Conservation (phyloP, 2,113 vertebrate genomes). For the Vulpes lagopus region DNA sequence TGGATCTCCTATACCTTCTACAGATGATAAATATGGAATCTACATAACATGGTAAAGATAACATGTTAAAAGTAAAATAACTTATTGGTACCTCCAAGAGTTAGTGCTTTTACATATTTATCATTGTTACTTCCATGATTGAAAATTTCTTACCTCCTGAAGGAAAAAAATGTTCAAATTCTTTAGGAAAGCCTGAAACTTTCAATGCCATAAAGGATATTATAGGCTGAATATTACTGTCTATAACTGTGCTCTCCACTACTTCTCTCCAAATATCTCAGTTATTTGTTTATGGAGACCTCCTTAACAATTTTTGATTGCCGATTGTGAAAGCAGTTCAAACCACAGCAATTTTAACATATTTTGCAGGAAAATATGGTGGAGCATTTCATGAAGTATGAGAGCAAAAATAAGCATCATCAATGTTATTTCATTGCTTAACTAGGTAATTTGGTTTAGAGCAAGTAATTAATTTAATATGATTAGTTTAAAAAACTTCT, state of each 20-base stretch:
- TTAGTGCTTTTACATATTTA: background rate
- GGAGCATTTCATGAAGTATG: background rate
- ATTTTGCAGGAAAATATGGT: background rate
- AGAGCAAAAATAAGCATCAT: background rate
- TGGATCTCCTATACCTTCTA: background rate
- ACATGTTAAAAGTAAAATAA: background rate
- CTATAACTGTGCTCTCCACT: background rate
- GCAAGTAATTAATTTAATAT: background rate
- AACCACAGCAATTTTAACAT: background rate
- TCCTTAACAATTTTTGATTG: background rate
- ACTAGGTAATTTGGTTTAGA: background rate
- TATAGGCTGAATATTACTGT: background rate
- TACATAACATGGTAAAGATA: background rate
- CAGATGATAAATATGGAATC: background rate
- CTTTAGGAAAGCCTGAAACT: background rate
- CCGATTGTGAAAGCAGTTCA: background rate
- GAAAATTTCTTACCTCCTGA: background rate
- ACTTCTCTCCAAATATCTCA: background rate
- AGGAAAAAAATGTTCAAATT: background rate
- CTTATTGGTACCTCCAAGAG: background rate
- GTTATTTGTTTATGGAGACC: background rate
- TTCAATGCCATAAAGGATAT: background rate
- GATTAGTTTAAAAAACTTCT: background rate
- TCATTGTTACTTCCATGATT: background rate
- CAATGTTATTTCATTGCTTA: background rate